Conservation (phyloP, 2,113 vertebrate genomes). For the Eulemur rufifrons region DNA sequence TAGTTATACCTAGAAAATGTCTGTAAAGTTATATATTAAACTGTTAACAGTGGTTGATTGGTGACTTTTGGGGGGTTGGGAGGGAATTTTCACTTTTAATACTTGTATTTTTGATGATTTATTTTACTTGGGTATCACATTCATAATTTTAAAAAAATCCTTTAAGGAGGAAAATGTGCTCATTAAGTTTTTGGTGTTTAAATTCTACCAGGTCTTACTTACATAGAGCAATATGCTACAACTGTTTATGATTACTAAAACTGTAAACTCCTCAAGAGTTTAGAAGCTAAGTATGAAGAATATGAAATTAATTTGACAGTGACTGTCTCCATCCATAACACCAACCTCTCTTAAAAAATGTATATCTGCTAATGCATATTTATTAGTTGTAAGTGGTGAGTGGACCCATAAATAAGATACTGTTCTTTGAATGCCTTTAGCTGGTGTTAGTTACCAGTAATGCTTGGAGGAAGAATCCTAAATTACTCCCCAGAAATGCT, state of each 20-base stretch:
- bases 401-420: constrained; percentile 2
- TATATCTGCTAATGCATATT: constrained; percentile 27
- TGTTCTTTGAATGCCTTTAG: constrained; percentile 36
- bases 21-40: not conserved
- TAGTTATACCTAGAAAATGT: not conserved
- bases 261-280: not conserved
- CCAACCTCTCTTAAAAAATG: constrained; percentile 6
- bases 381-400: constrained; percentile 4
- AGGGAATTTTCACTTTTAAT: not conserved
- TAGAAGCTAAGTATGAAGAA: constrained; percentile 50
- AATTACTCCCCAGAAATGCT: not conserved
- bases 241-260: constrained; percentile 33
- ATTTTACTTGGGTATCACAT: not conserved
- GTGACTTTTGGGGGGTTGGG: not conserved
- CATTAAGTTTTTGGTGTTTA: constrained; percentile 6
- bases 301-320: constrained; percentile 14
- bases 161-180: not conserved
- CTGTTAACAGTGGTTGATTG: not conserved
- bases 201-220: constrained; percentile 16
- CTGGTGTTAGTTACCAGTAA: not conserved
- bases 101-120: not conserved
- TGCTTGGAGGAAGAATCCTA: constrained; percentile 20
- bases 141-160: constrained; percentile 13
- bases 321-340: constrained; percentile 5
- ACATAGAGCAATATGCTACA: not conserved